phyloP scores from a whole-genome alignment of 2,888 invertebrate genomes.

The Rhagophthalmus giganteus region DNA sequence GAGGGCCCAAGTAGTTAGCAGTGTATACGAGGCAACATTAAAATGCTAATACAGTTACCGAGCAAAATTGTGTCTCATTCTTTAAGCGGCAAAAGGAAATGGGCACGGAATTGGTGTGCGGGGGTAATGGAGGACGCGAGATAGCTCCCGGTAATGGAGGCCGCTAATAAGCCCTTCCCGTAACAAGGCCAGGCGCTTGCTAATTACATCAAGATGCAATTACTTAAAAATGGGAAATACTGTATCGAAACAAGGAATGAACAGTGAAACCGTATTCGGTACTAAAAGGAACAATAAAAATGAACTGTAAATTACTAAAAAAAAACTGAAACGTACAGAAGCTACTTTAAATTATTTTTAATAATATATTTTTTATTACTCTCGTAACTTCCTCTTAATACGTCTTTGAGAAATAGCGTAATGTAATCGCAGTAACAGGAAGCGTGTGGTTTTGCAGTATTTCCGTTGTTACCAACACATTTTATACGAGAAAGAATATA shows the following conservation, averaged over 20 bases:
- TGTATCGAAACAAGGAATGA: slow-evolving; percentile 16
- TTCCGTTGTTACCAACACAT: too few species aligned
- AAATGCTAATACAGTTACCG: slow-evolving; percentile 46
- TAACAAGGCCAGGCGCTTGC: slow-evolving; percentile 16
- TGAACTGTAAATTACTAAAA: neutral
- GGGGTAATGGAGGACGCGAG: slow-evolving; percentile 19
- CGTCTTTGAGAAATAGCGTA: too few species aligned
- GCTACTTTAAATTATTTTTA: too few species aligned
- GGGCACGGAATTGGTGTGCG: slow-evolving; percentile 29
- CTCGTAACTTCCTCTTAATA: too few species aligned
- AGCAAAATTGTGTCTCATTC: slow-evolving; percentile 41
- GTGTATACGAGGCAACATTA: slow-evolving; percentile 41
- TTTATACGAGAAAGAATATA: too few species aligned
- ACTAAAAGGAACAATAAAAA: neutral
- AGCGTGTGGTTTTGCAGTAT: too few species aligned
- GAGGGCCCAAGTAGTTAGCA: slow-evolving; percentile 40
- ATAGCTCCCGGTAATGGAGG: slow-evolving; percentile 24
- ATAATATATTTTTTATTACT: too few species aligned
- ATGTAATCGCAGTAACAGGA: too few species aligned
- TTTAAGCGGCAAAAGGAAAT: slow-evolving; percentile 36
- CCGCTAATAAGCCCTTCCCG: slow-evolving; percentile 27
- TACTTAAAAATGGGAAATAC: slow-evolving; percentile 22
- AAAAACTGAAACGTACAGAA: too few species aligned
- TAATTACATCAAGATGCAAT: slow-evolving; percentile 25
- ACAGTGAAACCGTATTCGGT: neutral